Evolutionary conservation across 2,113 vertebrate species (phyloP).

Genomic region (Oceanodroma tethys): DNA sequence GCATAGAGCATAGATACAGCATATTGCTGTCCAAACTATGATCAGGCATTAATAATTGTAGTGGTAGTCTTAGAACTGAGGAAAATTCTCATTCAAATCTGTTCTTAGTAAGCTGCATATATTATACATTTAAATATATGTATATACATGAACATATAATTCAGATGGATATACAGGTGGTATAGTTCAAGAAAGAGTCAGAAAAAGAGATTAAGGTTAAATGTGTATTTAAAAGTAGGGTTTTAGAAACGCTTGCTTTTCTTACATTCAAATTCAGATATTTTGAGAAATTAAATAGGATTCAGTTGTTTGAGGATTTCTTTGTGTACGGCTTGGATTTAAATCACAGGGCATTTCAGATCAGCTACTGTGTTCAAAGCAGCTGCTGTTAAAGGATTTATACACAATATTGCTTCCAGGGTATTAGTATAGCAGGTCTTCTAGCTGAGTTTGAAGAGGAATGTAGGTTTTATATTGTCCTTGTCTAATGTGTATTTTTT

Average conservation of each 20-base stretch:
- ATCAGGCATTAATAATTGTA: neutral
- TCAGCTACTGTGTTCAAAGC: slow-evolving; percentile 32
- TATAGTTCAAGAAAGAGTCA: neutral
- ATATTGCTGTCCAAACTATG: neutral
- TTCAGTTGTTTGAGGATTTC: slow-evolving; percentile 61
- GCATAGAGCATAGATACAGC: neutral
- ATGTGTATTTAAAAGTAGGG: neutral
- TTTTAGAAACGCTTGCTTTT: slow-evolving; percentile 27
- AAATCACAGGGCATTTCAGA: slow-evolving; percentile 53
- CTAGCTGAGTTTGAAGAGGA: slow-evolving; percentile 4
- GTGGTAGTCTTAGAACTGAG: neutral
- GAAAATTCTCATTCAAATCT: neutral
- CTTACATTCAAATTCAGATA: slow-evolving; percentile 33
- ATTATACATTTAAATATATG: slow-evolving; percentile 21
- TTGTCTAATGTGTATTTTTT: neutral
- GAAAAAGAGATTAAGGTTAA: slow-evolving; percentile 46
- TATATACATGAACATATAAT: neutral
- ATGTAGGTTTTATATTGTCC: neutral
- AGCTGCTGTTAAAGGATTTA: slow-evolving; percentile 26
- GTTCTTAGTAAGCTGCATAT: neutral
- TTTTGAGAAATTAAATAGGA: slow-evolving; percentile 58
- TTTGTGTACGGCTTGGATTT: slow-evolving; percentile 58
- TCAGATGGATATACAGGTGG: neutral
- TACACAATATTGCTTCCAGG: neutral
- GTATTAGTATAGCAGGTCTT: slow-evolving; percentile 10